phyloP scores from a whole-genome alignment of 1,140 invertebrate genomes.

The Panulirus ornatus region DNA sequence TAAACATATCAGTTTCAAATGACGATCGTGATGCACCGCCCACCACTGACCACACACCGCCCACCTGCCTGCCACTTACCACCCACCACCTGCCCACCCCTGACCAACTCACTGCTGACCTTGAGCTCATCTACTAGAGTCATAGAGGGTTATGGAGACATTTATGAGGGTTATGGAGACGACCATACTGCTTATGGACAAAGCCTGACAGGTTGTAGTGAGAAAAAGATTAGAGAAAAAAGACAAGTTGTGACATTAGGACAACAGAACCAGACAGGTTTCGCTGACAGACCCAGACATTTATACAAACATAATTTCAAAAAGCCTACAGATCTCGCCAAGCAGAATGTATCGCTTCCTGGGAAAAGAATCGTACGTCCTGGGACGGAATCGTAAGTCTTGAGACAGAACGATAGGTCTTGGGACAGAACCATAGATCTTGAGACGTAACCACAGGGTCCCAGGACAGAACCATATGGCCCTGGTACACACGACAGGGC shows the following conservation, averaged over 20 bases:
- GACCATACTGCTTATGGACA: not conserved
- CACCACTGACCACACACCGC: not conserved
- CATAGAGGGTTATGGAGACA: not conserved
- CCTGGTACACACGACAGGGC: no score
- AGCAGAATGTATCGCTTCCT: not conserved
- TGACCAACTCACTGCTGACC: not conserved
- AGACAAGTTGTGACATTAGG: not conserved
- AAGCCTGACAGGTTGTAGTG: not conserved
- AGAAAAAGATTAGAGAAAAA: not conserved
- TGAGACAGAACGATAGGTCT: no score
- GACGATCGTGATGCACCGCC: conserved; percentile 9
- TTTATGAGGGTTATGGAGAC: not conserved
- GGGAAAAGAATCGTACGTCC: no score
- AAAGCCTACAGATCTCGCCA: not conserved
- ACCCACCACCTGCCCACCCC: no score
- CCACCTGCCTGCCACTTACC: not conserved
- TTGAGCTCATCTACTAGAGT: no score
- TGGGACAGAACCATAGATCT: no score
- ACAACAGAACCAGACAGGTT: not conserved
- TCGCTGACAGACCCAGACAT: not conserved
- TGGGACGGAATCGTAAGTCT: no score
- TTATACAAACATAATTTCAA: not conserved
- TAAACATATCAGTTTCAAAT: conserved; percentile 47
- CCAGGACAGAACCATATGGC: no score
- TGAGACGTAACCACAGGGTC: no score